Base-by-base conservation (phyloP, 2,113 vertebrate species). In the Crotalus helleri region DNA sequence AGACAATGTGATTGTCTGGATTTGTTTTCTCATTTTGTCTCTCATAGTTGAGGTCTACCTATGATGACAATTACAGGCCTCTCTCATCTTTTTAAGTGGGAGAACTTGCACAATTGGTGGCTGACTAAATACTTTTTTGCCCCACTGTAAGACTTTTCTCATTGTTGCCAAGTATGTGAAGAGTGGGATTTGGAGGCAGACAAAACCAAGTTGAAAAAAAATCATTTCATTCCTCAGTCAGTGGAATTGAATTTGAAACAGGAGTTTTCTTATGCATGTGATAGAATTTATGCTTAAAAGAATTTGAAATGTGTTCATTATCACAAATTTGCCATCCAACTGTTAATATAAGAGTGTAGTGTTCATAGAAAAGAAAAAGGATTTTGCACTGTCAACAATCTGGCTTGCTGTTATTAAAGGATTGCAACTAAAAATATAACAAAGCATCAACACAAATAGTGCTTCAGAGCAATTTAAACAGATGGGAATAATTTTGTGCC, bases 381-480 rank as follows among this genome's bases (percentile, higher is more conserved):
- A 90, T 95, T 96, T 95, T 95, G 88, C 91, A 87, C 91, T 96
- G 94, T 96, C 96, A 95, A 96, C 93, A 64, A 88, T 94, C 93
- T 95, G 94, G 54, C 93, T 96, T 96, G 88, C 88, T 94, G 92
- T 85, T 96, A 95, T 95, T 96, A 95, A 95, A 96, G 94, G 93
- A 96, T 96, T 95, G 93, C 94, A 96, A 94, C 94, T 95, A 94
- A 96, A 96, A 97, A 94, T 96, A 95, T 94, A 96, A 96, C 94
- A 93, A 95, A 93, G 81, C 94, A 95, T 94, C 95, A 96, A 94
- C 13, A 93, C 54, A 95, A 95, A 85, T 95, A 95, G 94, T 93
- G 57, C 90, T 96, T 91, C 86, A 96, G 94, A 96, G 92, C 89
- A 96, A 86, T 89, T 89, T 95, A 95, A 94, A 92, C 91, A 95